Conservation (phyloP, 2,113 vertebrate species). For the Petrocephalus zakoni region DNA sequence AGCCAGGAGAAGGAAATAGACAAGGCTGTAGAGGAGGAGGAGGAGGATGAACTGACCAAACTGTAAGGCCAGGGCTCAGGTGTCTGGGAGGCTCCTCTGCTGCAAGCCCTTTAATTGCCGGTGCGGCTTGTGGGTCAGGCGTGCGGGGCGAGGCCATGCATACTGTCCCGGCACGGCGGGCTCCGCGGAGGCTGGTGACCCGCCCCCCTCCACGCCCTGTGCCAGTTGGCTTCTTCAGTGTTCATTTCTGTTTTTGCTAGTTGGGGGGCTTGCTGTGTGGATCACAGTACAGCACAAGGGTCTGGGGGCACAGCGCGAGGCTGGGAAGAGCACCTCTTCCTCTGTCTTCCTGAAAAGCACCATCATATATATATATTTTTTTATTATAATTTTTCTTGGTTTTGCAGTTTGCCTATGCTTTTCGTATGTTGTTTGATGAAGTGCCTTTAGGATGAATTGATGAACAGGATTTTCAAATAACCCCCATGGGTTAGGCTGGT, state of each 20-base stretch:
- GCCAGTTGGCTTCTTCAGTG: background rate
- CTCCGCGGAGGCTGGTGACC: background rate
- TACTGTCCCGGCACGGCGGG: background rate
- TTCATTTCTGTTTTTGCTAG: conserved; percentile 27
- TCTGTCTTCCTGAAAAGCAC: conserved; percentile 50
- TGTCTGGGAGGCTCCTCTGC: conserved; percentile 50
- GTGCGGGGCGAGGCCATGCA: conserved; percentile 1
- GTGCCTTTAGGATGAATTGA: conserved; percentile 82
- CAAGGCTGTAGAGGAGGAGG: conserved; percentile 23
- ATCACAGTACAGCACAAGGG: conserved; percentile 40
- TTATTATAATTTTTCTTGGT: conserved; percentile 43
- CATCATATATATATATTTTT: conserved; percentile 52
- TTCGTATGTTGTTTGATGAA: conserved; percentile 52
- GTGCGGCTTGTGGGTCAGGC: conserved; percentile 11
- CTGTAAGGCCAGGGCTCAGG: conserved; percentile 61
- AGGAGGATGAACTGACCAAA: conserved; percentile 68
- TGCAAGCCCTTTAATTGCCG: conserved; percentile 46
- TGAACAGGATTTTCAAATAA: conserved; percentile 48
- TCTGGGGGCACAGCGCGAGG: background rate
- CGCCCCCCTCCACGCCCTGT: background rate
- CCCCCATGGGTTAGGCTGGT: conserved; percentile 48
- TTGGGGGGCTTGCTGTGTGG: conserved; percentile 46
- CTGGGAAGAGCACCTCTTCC: conserved; percentile 26
- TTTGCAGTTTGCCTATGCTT: conserved; percentile 44
- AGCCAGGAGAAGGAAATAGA: conserved; percentile 31